Percentiles rank a stretch among this genome's conserved stretches.
phyloP scores from a whole-genome alignment of 2,113 vertebrate species.

The Cebus imitator region DNA sequence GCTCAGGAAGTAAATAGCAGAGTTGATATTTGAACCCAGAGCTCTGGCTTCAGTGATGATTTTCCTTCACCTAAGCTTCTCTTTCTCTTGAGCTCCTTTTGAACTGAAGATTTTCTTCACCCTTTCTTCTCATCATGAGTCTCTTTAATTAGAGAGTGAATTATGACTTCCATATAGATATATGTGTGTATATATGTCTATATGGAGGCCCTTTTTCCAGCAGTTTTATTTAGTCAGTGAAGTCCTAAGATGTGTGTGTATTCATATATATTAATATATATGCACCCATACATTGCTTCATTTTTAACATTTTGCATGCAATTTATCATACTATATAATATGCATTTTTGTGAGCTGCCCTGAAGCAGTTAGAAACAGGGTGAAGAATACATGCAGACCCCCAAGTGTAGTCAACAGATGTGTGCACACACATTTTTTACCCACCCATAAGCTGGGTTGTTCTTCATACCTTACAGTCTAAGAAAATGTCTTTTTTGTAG shows the following conservation, averaged over 20 bases:
- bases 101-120: neutral
- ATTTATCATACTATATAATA: neutral
- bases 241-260: neutral
- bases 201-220: too few relatives aligned
- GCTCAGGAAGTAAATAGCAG: neutral
- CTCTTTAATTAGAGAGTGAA: neutral
- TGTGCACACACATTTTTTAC: neutral
- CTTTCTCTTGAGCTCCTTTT: constrained; percentile 13
- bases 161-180: neutral
- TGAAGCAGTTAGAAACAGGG: neutral
- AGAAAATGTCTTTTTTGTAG: neutral
- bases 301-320: constrained; percentile 22
- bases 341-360: neutral
- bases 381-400: neutral
- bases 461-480: neutral
- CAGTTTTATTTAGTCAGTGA: too few relatives aligned
- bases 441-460: neutral
- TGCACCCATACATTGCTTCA: neutral
- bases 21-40: neutral
- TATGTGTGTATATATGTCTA: neutral
- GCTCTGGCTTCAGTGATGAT: neutral
- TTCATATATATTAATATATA: neutral
- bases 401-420: neutral
- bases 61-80: neutral
- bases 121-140: neutral